A percentile compares a stretch with the other conserved stretches of the same genome.
Conservation (phyloP, 2,797 vertebrate genomes). For the Remorina albescens region DNA sequence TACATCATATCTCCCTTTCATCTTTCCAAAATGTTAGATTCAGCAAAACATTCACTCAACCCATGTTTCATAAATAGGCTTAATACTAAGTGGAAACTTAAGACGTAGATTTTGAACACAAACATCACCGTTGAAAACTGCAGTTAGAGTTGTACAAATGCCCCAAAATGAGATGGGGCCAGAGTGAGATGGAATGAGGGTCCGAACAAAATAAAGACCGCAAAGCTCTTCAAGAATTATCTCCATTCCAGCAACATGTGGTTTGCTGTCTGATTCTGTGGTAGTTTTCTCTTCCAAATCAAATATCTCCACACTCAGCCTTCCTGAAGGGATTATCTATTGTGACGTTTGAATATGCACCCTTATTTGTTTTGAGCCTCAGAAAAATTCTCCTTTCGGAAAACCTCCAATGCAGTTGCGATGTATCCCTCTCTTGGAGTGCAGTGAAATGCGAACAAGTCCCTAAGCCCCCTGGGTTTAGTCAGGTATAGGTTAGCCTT, state of each 20-base stretch:
- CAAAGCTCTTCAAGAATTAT: slow-evolving; percentile 15
- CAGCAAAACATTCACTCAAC: slow-evolving; percentile 53
- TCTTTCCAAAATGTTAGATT: slow-evolving; percentile 58
- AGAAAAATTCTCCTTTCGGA: slow-evolving; percentile 20
- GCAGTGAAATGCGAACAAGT: slow-evolving; percentile 60
- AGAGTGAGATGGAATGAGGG: slow-evolving; percentile 19
- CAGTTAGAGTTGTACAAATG: slow-evolving; percentile 7
- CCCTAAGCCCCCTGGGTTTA: slow-evolving; percentile 65
- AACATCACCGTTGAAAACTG: slow-evolving; percentile 9
- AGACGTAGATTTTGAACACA: slow-evolving; percentile 10
- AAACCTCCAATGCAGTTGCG: slow-evolving; percentile 28
- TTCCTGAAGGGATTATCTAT: slow-evolving; percentile 13
- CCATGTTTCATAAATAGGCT: slow-evolving; percentile 50
- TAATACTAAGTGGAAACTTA: slow-evolving; percentile 47
- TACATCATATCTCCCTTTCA: slow-evolving; percentile 73
- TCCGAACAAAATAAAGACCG: slow-evolving; percentile 29
- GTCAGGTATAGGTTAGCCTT: slow-evolving; percentile 67
- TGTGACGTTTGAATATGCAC: slow-evolving; percentile 6
- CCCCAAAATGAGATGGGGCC: slow-evolving; percentile 7
- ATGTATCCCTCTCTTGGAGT: slow-evolving; percentile 14
- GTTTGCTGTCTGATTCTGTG: slow-evolving; percentile 16
- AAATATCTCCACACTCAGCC: slow-evolving; percentile 33
- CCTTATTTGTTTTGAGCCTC: slow-evolving; percentile 29
- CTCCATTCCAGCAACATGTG: slow-evolving; percentile 37
- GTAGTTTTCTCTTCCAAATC: slow-evolving; percentile 29